Evolutionary conservation across 2,113 vertebrate genomes (phyloP), one percentile per base, ranked within the genome.

Genomic region (Coturnix japonica): DNA sequence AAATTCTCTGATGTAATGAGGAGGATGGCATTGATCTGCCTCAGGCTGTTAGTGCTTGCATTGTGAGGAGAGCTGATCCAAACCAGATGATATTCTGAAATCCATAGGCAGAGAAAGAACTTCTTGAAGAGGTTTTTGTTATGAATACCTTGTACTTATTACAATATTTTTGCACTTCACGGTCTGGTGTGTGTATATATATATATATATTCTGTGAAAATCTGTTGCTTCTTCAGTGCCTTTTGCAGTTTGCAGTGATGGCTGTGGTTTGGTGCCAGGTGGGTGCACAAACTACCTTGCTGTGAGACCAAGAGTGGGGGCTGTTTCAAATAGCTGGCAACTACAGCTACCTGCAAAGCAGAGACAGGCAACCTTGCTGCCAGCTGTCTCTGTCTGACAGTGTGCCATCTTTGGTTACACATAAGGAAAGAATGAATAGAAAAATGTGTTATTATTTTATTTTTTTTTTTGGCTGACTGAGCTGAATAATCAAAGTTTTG

Each of bases 341-440:
- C 66, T 91, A 56, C 76, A 90, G 75, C 70, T 84, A 85, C 57
- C 84, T 74, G 70, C 66, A 81, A 81, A 94, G 76, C 72, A 83
- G 65, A 92, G 54, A 70, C 75, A 80, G 74, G 51, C 69, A 94
- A 47, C 66, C 49, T 80, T 87, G 35, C 83, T 93, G 81, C 94
- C 93, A 95, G 78, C 75, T 96, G 94, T 73, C 79, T 89, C 47
- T 87, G 44, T 81, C 81, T 89, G 92, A 92, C 49, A 93, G 69
- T 72, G 66, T 81, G 64, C 46, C 41, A 51, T 89, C 78, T 87
- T 94, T 49, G 56, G 54, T 86, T 81, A 64, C 39, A 66, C 13
- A 25, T 69, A 63, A 51, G 31, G 59, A 81, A 16, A 81, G 6
- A 85, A 84, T n/a, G 18, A 61, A 77, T 46, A 7, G 47, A 81